Conservation (phyloP, 2,113 vertebrate genomes). For the Cinclus mexicanus region DNA sequence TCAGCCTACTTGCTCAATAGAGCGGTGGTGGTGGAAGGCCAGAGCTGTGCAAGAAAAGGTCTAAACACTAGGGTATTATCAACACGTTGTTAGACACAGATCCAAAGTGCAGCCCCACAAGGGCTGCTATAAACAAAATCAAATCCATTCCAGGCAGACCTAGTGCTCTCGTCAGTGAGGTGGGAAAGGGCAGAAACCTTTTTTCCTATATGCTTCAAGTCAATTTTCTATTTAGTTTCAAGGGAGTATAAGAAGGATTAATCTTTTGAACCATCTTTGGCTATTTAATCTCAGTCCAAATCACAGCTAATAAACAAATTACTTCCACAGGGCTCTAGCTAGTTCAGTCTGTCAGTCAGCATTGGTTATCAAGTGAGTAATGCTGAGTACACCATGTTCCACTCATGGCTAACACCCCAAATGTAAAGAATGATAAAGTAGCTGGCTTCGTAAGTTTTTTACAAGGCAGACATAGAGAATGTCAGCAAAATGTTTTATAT, state of each 20-base stretch:
- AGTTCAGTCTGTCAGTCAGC: neutral
- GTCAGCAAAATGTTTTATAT: neutral
- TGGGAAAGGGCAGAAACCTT: neutral
- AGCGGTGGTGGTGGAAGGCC: neutral
- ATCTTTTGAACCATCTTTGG: neutral
- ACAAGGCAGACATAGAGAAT: neutral
- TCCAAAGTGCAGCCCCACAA: neutral
- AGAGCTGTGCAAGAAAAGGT: neutral
- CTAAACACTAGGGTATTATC: neutral
- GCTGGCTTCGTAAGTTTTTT: neutral
- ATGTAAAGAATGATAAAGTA: neutral
- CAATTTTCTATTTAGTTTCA: neutral
- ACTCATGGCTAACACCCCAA: neutral
- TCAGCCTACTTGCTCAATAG: neutral
- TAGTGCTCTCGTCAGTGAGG: neutral
- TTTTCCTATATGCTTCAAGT: neutral
- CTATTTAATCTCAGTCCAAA: neutral
- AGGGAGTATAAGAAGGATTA: neutral
- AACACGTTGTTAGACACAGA: neutral
- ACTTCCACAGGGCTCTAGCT: neutral
- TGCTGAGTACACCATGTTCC: neutral
- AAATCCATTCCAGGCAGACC: neutral
- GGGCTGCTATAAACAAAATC: neutral
- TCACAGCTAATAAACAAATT: neutral
- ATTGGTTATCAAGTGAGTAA: neutral